Conservation (phyloP, 2,113 vertebrate species). For the Donacobius atricapilla region DNA sequence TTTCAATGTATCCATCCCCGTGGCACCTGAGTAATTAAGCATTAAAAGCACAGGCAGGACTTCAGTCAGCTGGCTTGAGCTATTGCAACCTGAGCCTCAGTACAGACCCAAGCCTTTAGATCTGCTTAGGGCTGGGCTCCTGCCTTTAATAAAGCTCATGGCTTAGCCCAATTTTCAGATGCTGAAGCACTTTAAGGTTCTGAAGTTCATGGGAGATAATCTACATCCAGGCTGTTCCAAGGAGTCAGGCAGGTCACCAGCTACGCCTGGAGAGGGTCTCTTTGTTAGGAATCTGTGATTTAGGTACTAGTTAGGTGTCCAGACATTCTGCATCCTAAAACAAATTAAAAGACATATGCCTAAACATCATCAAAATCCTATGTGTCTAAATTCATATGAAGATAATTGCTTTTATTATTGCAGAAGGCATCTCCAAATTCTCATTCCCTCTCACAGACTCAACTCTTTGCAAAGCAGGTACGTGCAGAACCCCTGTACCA, state of each 20-base stretch:
- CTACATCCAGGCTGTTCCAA: neutral
- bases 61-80: neutral
- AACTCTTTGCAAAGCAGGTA: neutral
- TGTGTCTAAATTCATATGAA: neutral
- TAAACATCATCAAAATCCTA: neutral
- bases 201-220: neutral
- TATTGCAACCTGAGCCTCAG: neutral
- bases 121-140: neutral
- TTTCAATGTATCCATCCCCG: neutral
- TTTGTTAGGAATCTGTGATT: neutral
- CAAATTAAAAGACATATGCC: neutral
- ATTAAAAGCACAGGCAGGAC: neutral
- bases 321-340: neutral
- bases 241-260: neutral
- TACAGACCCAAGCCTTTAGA: neutral
- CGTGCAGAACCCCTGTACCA: neutral
- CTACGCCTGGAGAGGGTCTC: neutral
- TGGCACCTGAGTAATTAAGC: conserved; percentile 34
- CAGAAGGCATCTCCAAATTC: neutral
- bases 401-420: neutral
- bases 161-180: neutral
- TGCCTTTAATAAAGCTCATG: neutral
- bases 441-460: neutral
- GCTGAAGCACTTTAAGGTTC: neutral
- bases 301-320: neutral